Evolutionary conservation across 2,888 invertebrate genomes (phyloP).

Genomic region (Camptogramma bilineatum): DNA sequence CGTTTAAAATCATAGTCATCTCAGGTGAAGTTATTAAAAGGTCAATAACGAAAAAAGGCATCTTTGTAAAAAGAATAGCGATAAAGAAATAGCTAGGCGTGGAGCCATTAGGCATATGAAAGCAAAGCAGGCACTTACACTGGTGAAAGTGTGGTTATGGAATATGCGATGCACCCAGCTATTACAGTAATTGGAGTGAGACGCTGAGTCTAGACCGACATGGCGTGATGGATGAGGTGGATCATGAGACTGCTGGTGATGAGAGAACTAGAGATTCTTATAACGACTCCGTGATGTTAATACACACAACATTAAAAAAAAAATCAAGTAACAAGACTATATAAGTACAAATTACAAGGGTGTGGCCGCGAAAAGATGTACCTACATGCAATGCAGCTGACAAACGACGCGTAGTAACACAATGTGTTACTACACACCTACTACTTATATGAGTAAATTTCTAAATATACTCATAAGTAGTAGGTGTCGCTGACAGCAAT

Average conservation of each 20-base stretch:
- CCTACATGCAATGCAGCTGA: too few relatives aligned
- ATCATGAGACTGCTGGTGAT: conserved; percentile 37
- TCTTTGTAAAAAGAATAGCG: conserved; percentile 21
- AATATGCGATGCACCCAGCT: conserved; percentile 70
- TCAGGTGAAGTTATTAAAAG: conserved; percentile 4
- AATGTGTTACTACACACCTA: too few relatives aligned
- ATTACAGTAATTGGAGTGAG: conserved; percentile 75
- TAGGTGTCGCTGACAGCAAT: too few relatives aligned
- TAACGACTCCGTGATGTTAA: too few relatives aligned
- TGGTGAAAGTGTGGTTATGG: conserved; percentile 74
- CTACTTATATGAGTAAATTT: too few relatives aligned
- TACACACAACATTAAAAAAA: too few relatives aligned
- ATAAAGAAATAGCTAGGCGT: conserved; percentile 40
- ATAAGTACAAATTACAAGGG: too few relatives aligned
- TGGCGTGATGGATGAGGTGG: conserved; percentile 39
- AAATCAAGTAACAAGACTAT: too few relatives aligned
- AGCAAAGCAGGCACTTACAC: conserved; percentile 63
- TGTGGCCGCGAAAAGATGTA: too few relatives aligned
- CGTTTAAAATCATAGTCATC: neutral
- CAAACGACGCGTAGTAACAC: too few relatives aligned
- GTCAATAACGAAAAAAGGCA: conserved; percentile 1
- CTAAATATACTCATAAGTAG: too few relatives aligned
- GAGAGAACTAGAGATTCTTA: conserved; percentile 9
- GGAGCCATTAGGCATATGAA: conserved; percentile 62
- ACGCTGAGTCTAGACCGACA: conserved; percentile 55